Evolutionary conservation across 2,888 invertebrate genomes (phyloP).

Genomic region (Caenorhabditis sp.): DNA sequence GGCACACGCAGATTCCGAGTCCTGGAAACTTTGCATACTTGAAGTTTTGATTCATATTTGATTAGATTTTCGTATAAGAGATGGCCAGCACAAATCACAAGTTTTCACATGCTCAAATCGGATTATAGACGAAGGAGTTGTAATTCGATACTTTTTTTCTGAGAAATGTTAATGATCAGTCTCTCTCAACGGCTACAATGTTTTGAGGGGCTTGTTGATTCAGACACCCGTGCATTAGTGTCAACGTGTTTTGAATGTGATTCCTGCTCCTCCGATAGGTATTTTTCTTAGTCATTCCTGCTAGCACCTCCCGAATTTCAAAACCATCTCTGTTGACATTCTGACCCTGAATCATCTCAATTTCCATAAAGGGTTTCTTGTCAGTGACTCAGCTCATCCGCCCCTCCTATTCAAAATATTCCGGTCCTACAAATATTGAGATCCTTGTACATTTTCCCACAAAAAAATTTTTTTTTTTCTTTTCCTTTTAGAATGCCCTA

Average conservation of each 20-base stretch:
- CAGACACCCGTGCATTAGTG: too few relatives aligned
- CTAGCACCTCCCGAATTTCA: constrained; percentile 19
- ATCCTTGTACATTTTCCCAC: constrained; percentile 9
- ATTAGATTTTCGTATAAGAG: too few relatives aligned
- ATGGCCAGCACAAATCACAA: neutral
- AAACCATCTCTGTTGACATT: constrained; percentile 25
- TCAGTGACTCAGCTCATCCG: constrained; percentile 34
- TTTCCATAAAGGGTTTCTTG: neutral
- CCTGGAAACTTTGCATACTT: neutral
- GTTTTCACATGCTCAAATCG: constrained; percentile 11
- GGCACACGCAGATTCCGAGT: neutral
- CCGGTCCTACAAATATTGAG: constrained; percentile 13
- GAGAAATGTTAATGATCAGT: too few relatives aligned
- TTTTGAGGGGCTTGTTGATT: neutral
- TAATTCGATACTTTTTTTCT: constrained; percentile 9
- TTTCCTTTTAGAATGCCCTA: constrained; percentile 16
- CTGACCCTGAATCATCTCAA: constrained; percentile 25
- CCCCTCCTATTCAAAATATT: constrained; percentile 10
- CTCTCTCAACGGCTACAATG: too few relatives aligned
- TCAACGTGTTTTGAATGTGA: neutral
- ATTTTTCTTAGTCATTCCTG: neutral
- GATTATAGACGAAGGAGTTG: constrained; percentile 6
- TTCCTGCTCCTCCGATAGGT: neutral
- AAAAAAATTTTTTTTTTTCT: constrained; percentile 30
- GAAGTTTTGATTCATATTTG: neutral